Evolutionary conservation across 2,113 vertebrate species (phyloP).

Genomic region (Podiceps cristatus): DNA sequence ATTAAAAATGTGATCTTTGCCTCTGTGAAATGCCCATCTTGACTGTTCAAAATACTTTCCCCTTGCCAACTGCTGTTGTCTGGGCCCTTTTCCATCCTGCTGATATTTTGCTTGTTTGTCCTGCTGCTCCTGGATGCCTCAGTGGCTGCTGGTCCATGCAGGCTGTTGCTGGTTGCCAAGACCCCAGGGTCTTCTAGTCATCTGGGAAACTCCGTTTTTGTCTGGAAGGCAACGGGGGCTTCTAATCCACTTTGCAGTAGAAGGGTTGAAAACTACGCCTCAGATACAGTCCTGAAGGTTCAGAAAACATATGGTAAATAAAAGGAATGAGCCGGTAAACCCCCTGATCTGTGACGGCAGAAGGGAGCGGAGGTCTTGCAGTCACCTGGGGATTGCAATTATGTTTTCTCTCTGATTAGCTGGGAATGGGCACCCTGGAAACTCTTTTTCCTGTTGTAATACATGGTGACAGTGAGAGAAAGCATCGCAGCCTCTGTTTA

Average conservation of each 20-base stretch:
- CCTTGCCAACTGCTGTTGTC: neutral
- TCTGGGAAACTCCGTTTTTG: neutral
- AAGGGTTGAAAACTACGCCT: neutral
- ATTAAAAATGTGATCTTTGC: neutral
- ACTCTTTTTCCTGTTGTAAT: neutral
- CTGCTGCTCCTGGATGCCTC: neutral
- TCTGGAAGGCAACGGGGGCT: neutral
- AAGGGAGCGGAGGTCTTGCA: accelerated
- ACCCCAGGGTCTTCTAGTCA: neutral
- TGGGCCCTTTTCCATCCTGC: neutral
- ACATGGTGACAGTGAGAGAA: neutral
- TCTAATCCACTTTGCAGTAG: neutral
- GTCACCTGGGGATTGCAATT: neutral
- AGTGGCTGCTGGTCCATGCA: accelerated
- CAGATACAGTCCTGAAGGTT: neutral
- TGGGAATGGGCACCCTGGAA: neutral
- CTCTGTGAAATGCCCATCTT: neutral
- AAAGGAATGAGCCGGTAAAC: neutral
- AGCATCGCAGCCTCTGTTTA: neutral
- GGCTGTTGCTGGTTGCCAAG: neutral
- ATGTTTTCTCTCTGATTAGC: neutral
- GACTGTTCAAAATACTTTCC: neutral
- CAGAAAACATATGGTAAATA: neutral
- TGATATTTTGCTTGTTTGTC: neutral
- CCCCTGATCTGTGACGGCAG: neutral